Conservation (phyloP, 2,888 invertebrate genomes). For the Melikaiella ostensackeni region DNA sequence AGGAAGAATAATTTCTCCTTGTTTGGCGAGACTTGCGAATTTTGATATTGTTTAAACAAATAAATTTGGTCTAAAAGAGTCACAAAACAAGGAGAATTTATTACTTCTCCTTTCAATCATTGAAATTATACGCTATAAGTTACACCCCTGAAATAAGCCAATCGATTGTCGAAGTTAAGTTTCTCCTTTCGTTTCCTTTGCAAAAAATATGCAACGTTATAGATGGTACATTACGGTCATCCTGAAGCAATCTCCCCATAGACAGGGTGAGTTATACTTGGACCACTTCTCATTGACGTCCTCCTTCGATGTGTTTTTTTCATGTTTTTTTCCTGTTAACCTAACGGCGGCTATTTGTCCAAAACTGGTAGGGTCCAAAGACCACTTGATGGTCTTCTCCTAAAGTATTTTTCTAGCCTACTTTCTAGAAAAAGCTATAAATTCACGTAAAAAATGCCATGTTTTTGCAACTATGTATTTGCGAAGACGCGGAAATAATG, state of each 20-base stretch:
- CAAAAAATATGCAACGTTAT: constrained; percentile 18
- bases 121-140: not conserved
- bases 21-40: no score
- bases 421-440: constrained; percentile 18
- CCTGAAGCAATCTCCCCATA: constrained; percentile 12
- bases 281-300: constrained; percentile 13
- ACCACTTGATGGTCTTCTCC: constrained; percentile 23
- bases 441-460: not conserved
- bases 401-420: constrained; percentile 35
- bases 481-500: not conserved
- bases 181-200: not conserved
- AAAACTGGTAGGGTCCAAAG: constrained; percentile 18
- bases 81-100: no score
- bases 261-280: constrained; percentile 4
- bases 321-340: constrained; percentile 29
- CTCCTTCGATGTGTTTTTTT: constrained; percentile 21
- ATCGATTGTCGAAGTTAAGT: not conserved
- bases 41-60: no score
- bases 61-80: no score
- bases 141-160: not conserved
- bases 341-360: constrained; percentile 20
- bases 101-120: no score
- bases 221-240: constrained; percentile 23
- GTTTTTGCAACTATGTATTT: constrained; percentile 12
- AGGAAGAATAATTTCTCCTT: no score